A percentile compares a stretch with the other conserved stretches of the same genome.
phyloP scores from a whole-genome alignment of 2,797 vertebrate species.

The Notolepis coatsorum region DNA sequence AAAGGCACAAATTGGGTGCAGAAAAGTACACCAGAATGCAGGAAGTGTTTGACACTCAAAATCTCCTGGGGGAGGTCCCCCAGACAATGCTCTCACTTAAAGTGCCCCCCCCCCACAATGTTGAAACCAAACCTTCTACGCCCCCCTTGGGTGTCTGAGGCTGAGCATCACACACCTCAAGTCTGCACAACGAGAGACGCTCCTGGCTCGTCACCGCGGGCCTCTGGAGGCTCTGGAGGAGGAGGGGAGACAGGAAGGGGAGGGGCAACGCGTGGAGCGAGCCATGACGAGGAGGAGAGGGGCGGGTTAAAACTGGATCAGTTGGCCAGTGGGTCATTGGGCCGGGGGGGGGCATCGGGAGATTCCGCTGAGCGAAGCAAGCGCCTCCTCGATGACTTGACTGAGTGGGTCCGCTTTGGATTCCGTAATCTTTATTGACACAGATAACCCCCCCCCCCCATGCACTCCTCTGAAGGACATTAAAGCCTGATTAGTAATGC shows the following conservation, averaged over 20 bases:
- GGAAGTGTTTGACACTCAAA: too few species aligned
- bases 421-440: conserved; percentile 10
- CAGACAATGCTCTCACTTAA: too few species aligned
- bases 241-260: conserved; percentile 1
- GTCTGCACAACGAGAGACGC: too few species aligned
- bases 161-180: too few species aligned
- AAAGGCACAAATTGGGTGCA: too few species aligned
- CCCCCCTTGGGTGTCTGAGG: too few species aligned
- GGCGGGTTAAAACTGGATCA: conserved; percentile 43
- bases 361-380: conserved; percentile 36
- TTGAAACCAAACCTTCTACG: too few species aligned
- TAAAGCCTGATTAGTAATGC: not conserved
- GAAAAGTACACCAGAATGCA: too few species aligned
- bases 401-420: not conserved
- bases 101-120: too few species aligned
- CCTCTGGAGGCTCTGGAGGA: not conserved
- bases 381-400: not conserved
- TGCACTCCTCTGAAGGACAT: not conserved
- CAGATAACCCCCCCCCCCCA: conserved; percentile 14
- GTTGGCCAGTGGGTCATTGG: conserved; percentile 55
- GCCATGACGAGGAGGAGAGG: conserved; percentile 24
- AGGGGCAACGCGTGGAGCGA: conserved; percentile 6
- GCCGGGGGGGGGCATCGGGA: not conserved
- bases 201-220: not conserved
- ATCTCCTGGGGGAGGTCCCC: too few species aligned